Conservation (phyloP, 1,140 invertebrate species). For the Littorina saxatilis region DNA sequence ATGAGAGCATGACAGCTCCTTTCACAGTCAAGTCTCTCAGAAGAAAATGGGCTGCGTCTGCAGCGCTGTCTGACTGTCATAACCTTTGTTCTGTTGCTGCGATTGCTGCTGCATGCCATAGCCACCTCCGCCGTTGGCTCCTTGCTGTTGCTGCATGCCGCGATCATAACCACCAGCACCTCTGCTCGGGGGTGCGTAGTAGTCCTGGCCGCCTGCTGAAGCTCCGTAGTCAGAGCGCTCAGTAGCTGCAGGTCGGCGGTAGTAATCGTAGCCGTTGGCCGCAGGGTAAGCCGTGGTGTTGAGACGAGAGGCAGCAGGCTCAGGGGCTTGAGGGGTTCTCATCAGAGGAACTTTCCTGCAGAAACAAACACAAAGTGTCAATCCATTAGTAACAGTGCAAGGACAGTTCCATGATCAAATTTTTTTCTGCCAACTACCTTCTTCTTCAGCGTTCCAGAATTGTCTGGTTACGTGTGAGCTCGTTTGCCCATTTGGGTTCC, state of each 20-base stretch:
- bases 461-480: too few species aligned
- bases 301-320: neutral
- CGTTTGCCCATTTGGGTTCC: too few species aligned
- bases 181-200: neutral
- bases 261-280: conserved; percentile 35
- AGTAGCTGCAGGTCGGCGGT: conserved; percentile 26
- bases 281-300: conserved; percentile 31
- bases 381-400: neutral
- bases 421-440: neutral
- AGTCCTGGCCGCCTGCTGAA: neutral
- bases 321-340: neutral
- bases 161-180: neutral
- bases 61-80: conserved; percentile 33
- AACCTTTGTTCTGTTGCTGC: neutral
- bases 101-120: conserved; percentile 21
- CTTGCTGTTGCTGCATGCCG: neutral
- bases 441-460: too few species aligned
- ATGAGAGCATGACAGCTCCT: too few species aligned
- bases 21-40: neutral
- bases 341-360: conserved; percentile 19
- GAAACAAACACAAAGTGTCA: neutral
- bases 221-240: conserved; percentile 16
- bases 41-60: conserved; percentile 37
- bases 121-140: neutral
- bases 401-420: neutral